These are phyloP conservation scores for Sebastes hopkinsi DNA, from an alignment of 2,797 vertebrate species.

Conservation along the genomic window DNA sequence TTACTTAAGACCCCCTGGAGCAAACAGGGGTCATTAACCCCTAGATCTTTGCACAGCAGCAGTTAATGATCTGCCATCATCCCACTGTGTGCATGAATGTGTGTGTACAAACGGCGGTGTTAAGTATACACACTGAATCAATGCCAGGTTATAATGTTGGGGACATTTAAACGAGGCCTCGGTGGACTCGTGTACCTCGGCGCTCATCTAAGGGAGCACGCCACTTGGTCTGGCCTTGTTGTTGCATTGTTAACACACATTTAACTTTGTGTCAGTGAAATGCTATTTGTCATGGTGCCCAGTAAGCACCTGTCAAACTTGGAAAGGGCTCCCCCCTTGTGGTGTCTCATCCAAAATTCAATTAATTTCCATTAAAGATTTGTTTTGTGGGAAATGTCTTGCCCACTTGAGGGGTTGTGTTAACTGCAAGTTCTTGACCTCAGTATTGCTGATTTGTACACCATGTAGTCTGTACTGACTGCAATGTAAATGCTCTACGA, in stretches of 20 bases:
- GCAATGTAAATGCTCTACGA: too few species aligned
- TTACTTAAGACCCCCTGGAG: slow-evolving; percentile 36
- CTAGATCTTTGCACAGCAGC: slow-evolving; percentile 32
- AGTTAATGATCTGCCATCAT: slow-evolving; percentile 56
- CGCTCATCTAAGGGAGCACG: neutral
- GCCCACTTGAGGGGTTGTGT: neutral
- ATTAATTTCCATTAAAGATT: neutral
- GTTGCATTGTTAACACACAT: neutral
- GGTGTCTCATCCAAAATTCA: neutral
- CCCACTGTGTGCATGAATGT: neutral
- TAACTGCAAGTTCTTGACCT: neutral
- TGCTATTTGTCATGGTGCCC: neutral
- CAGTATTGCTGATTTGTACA: too few species aligned
- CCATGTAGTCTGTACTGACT: too few species aligned
- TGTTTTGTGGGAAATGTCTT: neutral
- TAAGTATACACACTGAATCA: slow-evolving; percentile 6
- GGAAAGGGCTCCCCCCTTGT: neutral
- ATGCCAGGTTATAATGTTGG: slow-evolving; percentile 20
- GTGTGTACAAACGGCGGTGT: neutral
- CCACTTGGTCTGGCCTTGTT: neutral
- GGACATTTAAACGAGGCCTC: slow-evolving; percentile 15
- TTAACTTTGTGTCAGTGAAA: neutral
- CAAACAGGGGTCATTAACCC: slow-evolving; percentile 60
- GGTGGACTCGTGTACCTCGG: neutral
- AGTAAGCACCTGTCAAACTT: neutral